Evolutionary conservation across 2,113 vertebrate species (phyloP), one percentile per base, ranked within the genome.

Genomic region (Antigone vipio): DNA sequence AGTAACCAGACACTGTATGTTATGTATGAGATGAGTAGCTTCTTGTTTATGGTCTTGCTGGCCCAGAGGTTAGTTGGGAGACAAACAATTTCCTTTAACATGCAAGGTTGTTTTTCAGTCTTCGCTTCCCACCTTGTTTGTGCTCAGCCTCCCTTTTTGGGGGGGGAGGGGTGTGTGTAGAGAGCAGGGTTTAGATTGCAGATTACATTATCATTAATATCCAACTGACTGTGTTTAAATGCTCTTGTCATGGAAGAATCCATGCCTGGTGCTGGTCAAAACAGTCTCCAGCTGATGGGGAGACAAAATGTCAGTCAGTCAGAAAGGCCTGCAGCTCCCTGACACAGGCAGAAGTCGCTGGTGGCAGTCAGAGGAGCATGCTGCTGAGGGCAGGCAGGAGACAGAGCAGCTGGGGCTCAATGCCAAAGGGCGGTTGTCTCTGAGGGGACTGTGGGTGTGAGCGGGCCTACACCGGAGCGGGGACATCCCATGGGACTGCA

Each of bases 361-460:
- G 66, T 64, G 12, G 8, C 29, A 53, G 27, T 47, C 56, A n/a
- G 50, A 64, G 42, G 47, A 71, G 15, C 30, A 24, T 14, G 44
- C 11, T 45, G 20, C 22, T 2, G 4, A 42, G 7, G 42, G n/a
- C 29, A 67, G 26, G 8, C 22, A 29, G 22, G 32, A 67, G 17
- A 42, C 9, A 11, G 18, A 45, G 69, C 47, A 68, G 20, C 8
- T 60, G 50, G 74, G 35, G 5, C 8, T 77, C 16, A 14, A 27
- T 3, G 0, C 6, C n/a, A n/a, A 71, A 56, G 42, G 13, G 14
- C 1, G 6, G 77, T 75, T 1, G 0, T 5, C 17, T 38, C 9
- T 58, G 35, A 52, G 23, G 20, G 6, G 8, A 19, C 9, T 64
- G 30, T 49, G 42, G 30, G 19, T 49, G 16, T 23, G 27, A 40